Evolutionary conservation across 2,888 invertebrate species (phyloP).

Genomic region (Theretra japonica): DNA sequence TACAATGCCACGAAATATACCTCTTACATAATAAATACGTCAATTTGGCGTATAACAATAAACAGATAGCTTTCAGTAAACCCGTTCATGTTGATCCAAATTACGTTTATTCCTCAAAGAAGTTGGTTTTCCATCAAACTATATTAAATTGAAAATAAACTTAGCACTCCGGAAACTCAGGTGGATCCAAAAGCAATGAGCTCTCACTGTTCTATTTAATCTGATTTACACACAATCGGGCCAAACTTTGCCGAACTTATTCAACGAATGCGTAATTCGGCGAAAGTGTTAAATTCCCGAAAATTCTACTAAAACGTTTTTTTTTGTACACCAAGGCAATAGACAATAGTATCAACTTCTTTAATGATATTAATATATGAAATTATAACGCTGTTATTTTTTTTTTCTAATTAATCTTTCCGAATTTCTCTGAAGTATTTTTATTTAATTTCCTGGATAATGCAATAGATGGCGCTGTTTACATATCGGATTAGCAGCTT

Average conservation of each 20-base stretch:
- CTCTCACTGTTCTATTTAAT: conserved; percentile 6
- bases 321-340: neutral
- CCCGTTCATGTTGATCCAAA: neutral
- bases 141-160: conserved; percentile 18
- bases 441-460: neutral
- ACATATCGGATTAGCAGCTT: no score
- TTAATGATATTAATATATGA: no score
- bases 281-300: neutral
- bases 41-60: neutral
- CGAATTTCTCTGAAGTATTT: neutral
- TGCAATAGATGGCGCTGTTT: no score
- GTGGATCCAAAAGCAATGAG: conserved; percentile 4
- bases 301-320: neutral
- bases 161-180: conserved; percentile 6
- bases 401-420: neutral
- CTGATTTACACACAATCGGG: conserved; percentile 14
- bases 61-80: neutral
- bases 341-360: no score
- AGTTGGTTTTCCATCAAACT: neutral
- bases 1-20: no score
- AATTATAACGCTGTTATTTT: no score
- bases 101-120: neutral
- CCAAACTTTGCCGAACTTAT: neutral
- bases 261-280: neutral
- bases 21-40: neutral